Percentiles rank a stretch among this genome's conserved stretches.
Conservation (phyloP, 1,140 invertebrate genomes). For the Drosophila aff. region DNA sequence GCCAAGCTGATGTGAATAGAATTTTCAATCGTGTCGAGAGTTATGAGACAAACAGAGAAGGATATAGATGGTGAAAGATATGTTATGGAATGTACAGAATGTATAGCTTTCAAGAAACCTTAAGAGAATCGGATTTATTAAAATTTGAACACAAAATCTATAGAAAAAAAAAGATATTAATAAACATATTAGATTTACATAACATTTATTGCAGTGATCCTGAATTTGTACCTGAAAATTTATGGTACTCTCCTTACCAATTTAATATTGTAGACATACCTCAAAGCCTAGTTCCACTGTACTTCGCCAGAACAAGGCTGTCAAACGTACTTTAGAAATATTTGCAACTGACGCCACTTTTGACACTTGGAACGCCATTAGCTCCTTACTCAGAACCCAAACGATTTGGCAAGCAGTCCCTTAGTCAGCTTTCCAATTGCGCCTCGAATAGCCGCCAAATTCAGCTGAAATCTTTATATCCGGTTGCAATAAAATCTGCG, state of each 20-base stretch:
- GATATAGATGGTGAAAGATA: conserved; percentile 13
- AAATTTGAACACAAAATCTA: not conserved
- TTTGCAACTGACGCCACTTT: conserved; percentile 8
- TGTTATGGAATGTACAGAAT: conserved; percentile 23
- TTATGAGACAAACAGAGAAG: conserved; percentile 13
- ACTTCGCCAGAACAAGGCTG: not conserved
- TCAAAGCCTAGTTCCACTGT: not conserved
- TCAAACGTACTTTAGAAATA: conserved; percentile 11
- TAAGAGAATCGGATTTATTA: not conserved
- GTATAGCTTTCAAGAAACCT: not conserved
- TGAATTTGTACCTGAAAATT: not conserved
- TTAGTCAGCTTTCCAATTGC: conserved; percentile 15
- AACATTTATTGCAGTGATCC: too few species aligned
- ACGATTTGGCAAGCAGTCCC: conserved; percentile 5
- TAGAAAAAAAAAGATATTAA: not conserved
- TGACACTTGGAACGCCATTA: conserved; percentile 14
- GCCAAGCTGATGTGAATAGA: conserved; percentile 54
- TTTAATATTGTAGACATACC: not conserved
- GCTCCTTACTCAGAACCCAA: conserved; percentile 16
- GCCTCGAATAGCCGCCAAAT: conserved; percentile 27
- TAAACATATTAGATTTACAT: too few species aligned
- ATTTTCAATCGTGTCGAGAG: conserved; percentile 49
- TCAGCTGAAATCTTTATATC: conserved; percentile 23
- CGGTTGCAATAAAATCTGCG: conserved; percentile 68
- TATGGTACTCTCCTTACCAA: not conserved